These are phyloP conservation scores for Characodon lateralis DNA, from an alignment of 2,797 vertebrate species.

Conservation along the genomic window DNA sequence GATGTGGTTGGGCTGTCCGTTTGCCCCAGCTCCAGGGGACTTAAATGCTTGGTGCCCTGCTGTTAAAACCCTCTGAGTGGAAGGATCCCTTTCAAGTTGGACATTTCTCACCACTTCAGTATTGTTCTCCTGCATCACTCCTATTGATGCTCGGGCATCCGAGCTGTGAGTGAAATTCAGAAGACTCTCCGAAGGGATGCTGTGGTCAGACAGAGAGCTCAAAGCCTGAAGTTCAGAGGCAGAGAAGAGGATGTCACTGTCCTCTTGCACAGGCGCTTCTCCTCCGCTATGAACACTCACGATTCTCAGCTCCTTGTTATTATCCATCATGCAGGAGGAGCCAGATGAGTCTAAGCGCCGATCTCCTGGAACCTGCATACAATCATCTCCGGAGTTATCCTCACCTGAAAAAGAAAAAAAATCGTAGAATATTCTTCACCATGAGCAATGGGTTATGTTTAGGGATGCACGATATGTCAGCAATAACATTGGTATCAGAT, in stretches of 20 bases:
- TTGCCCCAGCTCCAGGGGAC: slow-evolving; percentile 9
- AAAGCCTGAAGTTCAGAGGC: slow-evolving; percentile 66
- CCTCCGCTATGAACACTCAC: slow-evolving; percentile 66
- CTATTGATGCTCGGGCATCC: slow-evolving; percentile 29
- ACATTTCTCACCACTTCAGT: slow-evolving; percentile 35
- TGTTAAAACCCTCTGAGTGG: slow-evolving; percentile 37
- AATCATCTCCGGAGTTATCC: slow-evolving; percentile 34
- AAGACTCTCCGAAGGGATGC: slow-evolving; percentile 41
- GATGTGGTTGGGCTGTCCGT: slow-evolving; percentile 48
- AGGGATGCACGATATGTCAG: too few relatives aligned
- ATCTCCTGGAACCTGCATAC: slow-evolving; percentile 14
- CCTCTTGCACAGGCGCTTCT: slow-evolving; percentile 60
- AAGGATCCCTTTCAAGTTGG: slow-evolving; percentile 48
- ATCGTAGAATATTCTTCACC: not conserved
- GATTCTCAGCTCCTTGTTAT: slow-evolving; percentile 55
- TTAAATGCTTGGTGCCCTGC: slow-evolving; percentile 37
- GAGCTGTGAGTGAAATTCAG: slow-evolving; percentile 31
- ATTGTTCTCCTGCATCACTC: slow-evolving; percentile 43
- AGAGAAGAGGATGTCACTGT: slow-evolving; percentile 60
- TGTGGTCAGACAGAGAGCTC: slow-evolving; percentile 62
- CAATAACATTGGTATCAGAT: too few relatives aligned
- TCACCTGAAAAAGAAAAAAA: slow-evolving; percentile 45
- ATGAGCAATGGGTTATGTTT: not conserved
- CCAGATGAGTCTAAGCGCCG: slow-evolving; percentile 29
- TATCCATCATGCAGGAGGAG: slow-evolving; percentile 36